A percentile compares a stretch with the other conserved stretches of the same genome.
These are phyloP conservation scores for Blastobasis adustella DNA, from an alignment of 2,888 invertebrate species.

Conservation along the genomic window DNA sequence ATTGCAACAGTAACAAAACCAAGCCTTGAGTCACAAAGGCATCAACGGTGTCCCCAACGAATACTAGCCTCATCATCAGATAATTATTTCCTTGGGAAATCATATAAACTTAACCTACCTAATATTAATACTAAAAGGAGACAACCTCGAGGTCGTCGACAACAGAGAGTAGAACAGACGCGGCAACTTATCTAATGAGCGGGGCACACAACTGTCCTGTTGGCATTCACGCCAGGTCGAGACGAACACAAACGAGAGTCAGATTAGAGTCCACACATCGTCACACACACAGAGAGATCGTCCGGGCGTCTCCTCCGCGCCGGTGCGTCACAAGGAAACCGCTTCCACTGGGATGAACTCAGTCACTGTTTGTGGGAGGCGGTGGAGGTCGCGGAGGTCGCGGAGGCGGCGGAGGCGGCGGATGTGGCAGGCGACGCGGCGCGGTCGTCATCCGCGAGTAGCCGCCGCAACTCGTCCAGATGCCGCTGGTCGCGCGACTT, in stretches of 20 bases:
- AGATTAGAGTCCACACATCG: no score
- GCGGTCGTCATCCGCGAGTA: slow-evolving; percentile 54
- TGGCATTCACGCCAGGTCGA: no score
- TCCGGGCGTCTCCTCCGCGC: no score
- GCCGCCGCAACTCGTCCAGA: slow-evolving; percentile 49
- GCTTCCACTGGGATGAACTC: no score
- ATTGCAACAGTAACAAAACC: no score
- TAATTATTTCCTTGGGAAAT: slow-evolving; percentile 1
- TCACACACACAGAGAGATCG: no score
- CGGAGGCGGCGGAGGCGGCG: slow-evolving; percentile 48
- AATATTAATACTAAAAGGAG: neutral
- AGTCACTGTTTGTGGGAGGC: no score
- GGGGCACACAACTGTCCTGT: no score
- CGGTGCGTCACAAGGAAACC: no score
- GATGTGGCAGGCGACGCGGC: slow-evolving; percentile 41
- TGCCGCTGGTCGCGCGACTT: slow-evolving; percentile 34
- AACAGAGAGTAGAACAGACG: neutral
- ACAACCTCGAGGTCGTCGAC: neutral
- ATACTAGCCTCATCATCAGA: neutral
- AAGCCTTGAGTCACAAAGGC: no score
- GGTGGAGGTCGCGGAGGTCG: slow-evolving; percentile 17
- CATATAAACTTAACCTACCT: neutral
- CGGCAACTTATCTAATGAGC: no score
- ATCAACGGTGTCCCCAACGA: neutral
- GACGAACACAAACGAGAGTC: no score